phyloP scores from a whole-genome alignment of 2,888 invertebrate species.

The Macaria liturata region DNA sequence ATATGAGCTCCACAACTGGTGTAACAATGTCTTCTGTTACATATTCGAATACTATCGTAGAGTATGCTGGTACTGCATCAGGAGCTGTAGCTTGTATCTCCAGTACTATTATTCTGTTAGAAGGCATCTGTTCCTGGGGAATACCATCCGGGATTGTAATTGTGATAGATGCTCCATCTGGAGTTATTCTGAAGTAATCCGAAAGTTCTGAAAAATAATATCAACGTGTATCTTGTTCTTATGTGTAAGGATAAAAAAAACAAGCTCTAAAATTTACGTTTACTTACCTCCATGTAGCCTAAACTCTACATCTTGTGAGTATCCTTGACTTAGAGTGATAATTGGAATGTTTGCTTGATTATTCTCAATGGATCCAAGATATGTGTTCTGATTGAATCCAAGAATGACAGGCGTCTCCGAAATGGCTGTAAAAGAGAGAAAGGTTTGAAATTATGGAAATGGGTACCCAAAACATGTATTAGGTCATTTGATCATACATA shows the following conservation, averaged over 20 bases:
- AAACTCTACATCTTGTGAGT: constrained; percentile 38
- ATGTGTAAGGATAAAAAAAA: background rate
- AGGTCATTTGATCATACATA: no score
- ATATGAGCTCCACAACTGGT: constrained; percentile 24
- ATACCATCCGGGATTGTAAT: constrained; percentile 28
- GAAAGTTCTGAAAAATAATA: constrained; percentile 12
- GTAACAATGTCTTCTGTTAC: constrained; percentile 16
- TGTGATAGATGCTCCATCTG: constrained; percentile 18
- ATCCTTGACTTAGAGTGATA: constrained; percentile 44
- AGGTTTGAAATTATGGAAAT: no score
- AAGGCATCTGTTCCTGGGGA: constrained; percentile 40
- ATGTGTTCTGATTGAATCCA: constrained; percentile 9
- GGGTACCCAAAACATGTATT: no score
- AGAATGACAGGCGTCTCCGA: no score
- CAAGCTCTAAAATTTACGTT: background rate
- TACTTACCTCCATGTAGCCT: constrained; percentile 27
- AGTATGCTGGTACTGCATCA: constrained; percentile 35
- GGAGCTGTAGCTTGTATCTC: constrained; percentile 43
- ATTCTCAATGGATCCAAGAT: constrained; percentile 39
- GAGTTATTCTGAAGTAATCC: constrained; percentile 14
- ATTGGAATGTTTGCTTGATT: constrained; percentile 29
- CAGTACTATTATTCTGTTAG: constrained; percentile 39
- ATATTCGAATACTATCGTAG: constrained; percentile 43
- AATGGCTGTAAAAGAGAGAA: no score
- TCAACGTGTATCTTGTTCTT: background rate